Evolutionary conservation across 1,140 invertebrate genomes (phyloP).

Genomic region (Atopsyche davidsoni): DNA sequence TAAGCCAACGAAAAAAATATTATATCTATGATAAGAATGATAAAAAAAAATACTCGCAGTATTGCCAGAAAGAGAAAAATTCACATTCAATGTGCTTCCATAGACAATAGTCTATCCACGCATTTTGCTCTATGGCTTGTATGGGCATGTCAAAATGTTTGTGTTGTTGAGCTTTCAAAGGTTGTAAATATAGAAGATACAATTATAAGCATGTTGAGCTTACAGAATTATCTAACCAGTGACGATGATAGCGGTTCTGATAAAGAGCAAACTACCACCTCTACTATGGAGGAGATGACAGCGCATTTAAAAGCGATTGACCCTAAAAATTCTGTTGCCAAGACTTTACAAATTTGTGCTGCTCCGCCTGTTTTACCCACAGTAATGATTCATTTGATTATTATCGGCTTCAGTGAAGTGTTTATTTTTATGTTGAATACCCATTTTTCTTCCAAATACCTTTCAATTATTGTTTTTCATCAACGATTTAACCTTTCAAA

Average conservation of each 20-base stretch:
- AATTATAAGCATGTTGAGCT: slow-evolving; percentile 52
- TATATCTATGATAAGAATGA: too few species aligned
- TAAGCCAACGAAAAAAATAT: too few species aligned
- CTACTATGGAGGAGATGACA: slow-evolving; percentile 42
- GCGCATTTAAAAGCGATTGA: slow-evolving; percentile 52
- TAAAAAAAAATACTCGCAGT: too few species aligned
- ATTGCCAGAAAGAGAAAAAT: too few species aligned
- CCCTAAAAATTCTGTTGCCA: slow-evolving; percentile 44
- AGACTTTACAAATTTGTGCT: slow-evolving; percentile 63
- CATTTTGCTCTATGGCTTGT: too few species aligned
- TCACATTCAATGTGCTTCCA: too few species aligned
- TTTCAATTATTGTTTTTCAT: slow-evolving; percentile 13
- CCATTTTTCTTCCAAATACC: neutral
- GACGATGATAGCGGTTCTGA: slow-evolving; percentile 49
- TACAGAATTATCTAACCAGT: slow-evolving; percentile 60
- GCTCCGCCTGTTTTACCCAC: slow-evolving; percentile 74
- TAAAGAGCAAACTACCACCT: slow-evolving; percentile 35
- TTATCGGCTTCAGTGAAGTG: neutral
- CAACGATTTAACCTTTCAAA: slow-evolving; percentile 39
- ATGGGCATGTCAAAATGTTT: too few species aligned
- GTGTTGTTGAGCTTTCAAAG: too few species aligned
- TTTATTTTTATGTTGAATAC: slow-evolving; percentile 1
- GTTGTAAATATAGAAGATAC: too few species aligned
- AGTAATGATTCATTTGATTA: slow-evolving; percentile 45
- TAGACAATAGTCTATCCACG: too few species aligned